Evolutionary conservation across 2,797 vertebrate genomes (phyloP).

Genomic region (Rhincodon typus): DNA sequence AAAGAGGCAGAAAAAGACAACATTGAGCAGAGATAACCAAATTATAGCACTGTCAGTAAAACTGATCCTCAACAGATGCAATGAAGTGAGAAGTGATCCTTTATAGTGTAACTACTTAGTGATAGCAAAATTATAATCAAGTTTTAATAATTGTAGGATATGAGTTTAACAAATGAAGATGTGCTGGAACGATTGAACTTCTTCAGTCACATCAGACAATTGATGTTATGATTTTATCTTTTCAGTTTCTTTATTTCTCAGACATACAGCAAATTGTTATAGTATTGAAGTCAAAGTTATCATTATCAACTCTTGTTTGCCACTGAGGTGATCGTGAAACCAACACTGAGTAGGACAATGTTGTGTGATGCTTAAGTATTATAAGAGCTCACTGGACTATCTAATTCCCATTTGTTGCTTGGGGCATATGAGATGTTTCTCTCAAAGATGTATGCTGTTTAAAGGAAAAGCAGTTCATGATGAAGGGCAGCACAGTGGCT

Average conservation of each 20-base stretch:
- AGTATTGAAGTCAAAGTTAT: neutral
- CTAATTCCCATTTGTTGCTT: neutral
- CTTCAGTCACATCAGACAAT: neutral
- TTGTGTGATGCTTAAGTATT: neutral
- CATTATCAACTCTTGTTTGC: neutral
- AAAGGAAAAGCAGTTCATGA: neutral
- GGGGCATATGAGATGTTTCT: neutral
- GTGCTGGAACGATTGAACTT: neutral
- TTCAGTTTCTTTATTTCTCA: no score
- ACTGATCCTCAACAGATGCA: neutral
- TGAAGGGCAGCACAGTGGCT: neutral
- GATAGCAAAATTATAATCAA: neutral
- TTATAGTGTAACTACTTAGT: neutral
- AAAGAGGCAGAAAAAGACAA: conserved; percentile 1
- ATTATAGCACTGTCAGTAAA: neutral
- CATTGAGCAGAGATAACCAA: neutral
- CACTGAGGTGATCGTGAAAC: neutral
- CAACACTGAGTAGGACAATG: neutral
- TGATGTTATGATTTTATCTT: neutral
- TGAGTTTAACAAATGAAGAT: neutral
- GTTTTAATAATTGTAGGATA: neutral
- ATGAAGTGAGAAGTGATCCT: neutral
- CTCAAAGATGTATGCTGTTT: neutral
- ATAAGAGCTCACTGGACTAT: neutral
- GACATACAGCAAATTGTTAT: neutral